A percentile compares a stretch with the other conserved stretches of the same genome.
Conservation (phyloP, 2,888 invertebrate species). For the Argynnis bischoffii region DNA sequence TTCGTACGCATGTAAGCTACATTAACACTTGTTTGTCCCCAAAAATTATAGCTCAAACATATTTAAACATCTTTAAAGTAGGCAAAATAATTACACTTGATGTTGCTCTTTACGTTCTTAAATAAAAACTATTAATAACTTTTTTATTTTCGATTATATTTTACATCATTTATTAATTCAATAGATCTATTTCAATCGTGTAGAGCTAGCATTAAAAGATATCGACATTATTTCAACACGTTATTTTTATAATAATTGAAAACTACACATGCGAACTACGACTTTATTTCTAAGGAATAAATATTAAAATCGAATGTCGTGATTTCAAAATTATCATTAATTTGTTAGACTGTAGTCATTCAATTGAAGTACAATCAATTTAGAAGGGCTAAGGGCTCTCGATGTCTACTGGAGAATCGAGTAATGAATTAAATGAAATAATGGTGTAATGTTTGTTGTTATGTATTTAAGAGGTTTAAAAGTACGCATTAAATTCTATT, state of each 20-base stretch:
- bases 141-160: too few species aligned
- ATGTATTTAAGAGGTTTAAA: too few species aligned
- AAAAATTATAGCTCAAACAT: too few species aligned
- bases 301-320: neutral
- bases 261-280: neutral
- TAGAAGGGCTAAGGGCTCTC: slow-evolving; percentile 27
- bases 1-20: too few species aligned
- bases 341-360: slow-evolving; percentile 17
- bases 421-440: slow-evolving; percentile 14
- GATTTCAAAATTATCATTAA: slow-evolving; percentile 10
- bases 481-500: too few species aligned
- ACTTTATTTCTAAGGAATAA: neutral
- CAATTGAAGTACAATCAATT: slow-evolving; percentile 33
- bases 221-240: slow-evolving; percentile 14
- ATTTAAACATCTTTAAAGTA: too few species aligned
- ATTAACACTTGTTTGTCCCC: too few species aligned
- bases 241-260: slow-evolving; percentile 9
- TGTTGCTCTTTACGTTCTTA: too few species aligned
- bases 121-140: too few species aligned
- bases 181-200: neutral
- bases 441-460: slow-evolving; percentile 12
- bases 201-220: slow-evolving; percentile 6
- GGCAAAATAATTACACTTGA: too few species aligned
- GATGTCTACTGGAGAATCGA: slow-evolving; percentile 13
- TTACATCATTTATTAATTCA: neutral